Base-by-base conservation (phyloP, 2,888 invertebrate genomes). In the Thecophora atra region DNA sequence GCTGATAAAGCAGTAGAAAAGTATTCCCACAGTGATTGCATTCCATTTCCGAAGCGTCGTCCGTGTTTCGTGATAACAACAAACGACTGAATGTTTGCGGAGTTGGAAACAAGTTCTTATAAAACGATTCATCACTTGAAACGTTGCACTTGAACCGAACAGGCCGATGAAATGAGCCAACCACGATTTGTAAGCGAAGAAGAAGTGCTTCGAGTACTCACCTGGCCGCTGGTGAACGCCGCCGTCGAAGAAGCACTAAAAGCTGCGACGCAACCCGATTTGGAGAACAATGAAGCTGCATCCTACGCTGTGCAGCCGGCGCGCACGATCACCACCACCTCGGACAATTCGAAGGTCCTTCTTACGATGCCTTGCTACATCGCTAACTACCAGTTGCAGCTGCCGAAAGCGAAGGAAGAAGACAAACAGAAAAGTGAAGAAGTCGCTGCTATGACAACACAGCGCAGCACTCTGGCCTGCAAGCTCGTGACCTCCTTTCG, bases 281-380 rank as follows among this genome's bases (percentile, higher is more conserved):
- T n/a, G 11, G 72, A 63, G 68, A 30, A n/a, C 28, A 58, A 71
- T 71, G 51, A 65, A 37, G 62, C n/a, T 72, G 70, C 37, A 37
- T 7, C 72, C 28, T n/a, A 19, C 54, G 47, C 81, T 1, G 71
- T 79, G 60, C 88, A 88, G 76, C 85, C 86, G 37, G 71, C 81
- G 0, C 81, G 88, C 19, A 80, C 79, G 15, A 73, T 83, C 6
- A 87, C 85, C 0, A 47, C 74, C 8, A 74, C 80, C 37, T 77
- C 80, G 0, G 78, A 79, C n/a, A 30, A n/a, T 0, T 74, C 81
- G 63, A 75, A 82, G 17, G 47, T 88, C 24, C 77, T 88, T 42
- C 75, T 87, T 0, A 82, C 86, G n/a, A 88, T 88, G 88, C 88
- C 88, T 1, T 88, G 87, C 28, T 88, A 79, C 76, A 82, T 88